Base-by-base conservation (phyloP, 2,113 vertebrate species). In the Oreocharis arfaki region DNA sequence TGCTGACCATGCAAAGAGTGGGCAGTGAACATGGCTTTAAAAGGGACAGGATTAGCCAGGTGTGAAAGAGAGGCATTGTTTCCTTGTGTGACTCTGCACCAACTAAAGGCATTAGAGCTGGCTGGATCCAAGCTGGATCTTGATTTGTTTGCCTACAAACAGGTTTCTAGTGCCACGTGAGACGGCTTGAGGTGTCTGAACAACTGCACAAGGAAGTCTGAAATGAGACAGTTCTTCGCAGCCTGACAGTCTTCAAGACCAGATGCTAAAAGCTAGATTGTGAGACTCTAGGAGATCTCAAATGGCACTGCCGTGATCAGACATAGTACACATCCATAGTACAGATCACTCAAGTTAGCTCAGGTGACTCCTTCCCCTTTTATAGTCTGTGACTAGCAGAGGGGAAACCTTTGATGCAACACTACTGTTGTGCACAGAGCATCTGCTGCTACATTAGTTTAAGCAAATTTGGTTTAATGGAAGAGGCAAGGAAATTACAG, bases 1-100 rank as follows among this genome's bases (percentile, higher is more conserved):
- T 78, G 90, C 90, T 96, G 87, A 95, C 67, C 52, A 63, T 0
- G 55, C 64, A 84, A 69, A 76, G 64, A 81, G 39, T 24, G 44
- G 56, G 75, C 68, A 86, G n/a, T 78, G 76, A 94, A 37, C 20
- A 42, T 10, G 28, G 7, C 47, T 88, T 88, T 92, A 71, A 87
- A 91, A 74, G n/a, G 55, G 39, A 67, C 21, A 80, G 24, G 32
- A 75, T 30, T 32, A 94, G 37, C 28, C 87, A 86, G 52, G 52
- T 90, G 56, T 92, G 85, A 95, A 92, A 91, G 90, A 70, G 55
- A 77, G 24, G 33, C 33, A 23, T 78, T 90, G 56, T 90, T 93
- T 84, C 65, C 55, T 79, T 79, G 49, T 60, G 52, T 74, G 63
- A 30, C 39, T 37, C 16, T 85, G 23, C 16, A 89, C 14, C n/a